Evolutionary conservation across 2,113 vertebrate genomes (phyloP).

Genomic region (Istiophorus platypterus): DNA sequence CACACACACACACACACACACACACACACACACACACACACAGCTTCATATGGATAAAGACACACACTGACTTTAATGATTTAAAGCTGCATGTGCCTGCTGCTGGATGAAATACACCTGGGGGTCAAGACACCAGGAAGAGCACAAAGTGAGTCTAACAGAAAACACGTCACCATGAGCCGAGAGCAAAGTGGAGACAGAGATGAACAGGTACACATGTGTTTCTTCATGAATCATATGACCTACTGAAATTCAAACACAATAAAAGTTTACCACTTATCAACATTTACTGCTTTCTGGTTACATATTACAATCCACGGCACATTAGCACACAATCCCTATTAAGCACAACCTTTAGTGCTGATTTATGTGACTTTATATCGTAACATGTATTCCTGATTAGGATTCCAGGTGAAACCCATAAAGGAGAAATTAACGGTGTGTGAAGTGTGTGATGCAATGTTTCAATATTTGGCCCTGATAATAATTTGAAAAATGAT

Average conservation of each 20-base stretch:
- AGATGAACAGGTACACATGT: slow-evolving; percentile 30
- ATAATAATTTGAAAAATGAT: background rate
- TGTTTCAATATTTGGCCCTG: background rate
- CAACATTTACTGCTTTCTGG: slow-evolving; percentile 34
- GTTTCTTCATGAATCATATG: slow-evolving; percentile 38
- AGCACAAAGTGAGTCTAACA: slow-evolving; percentile 50
- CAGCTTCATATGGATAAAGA: background rate
- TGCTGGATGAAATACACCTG: slow-evolving; percentile 66
- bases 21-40: slow-evolving; percentile 15
- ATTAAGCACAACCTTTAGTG: slow-evolving; percentile 32
- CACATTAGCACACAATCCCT: slow-evolving; percentile 28
- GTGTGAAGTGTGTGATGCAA: background rate
- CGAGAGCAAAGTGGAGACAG: slow-evolving; percentile 39
- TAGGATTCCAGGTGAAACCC: slow-evolving; percentile 10
- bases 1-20: slow-evolving; percentile 33
- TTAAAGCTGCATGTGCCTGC: slow-evolving; percentile 48
- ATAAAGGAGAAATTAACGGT: slow-evolving; percentile 11
- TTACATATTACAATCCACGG: slow-evolving; percentile 17
- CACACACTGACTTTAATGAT: slow-evolving; percentile 43
- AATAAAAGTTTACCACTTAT: slow-evolving; percentile 34
- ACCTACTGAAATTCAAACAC: slow-evolving; percentile 19
- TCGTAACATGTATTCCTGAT: slow-evolving; percentile 38
- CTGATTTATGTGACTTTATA: no score
- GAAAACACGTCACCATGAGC: slow-evolving; percentile 50
- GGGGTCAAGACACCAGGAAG: slow-evolving; percentile 56